These are phyloP conservation scores for Amazona guildingii DNA, from an alignment of 2,113 vertebrate genomes.

Conservation along the genomic window DNA sequence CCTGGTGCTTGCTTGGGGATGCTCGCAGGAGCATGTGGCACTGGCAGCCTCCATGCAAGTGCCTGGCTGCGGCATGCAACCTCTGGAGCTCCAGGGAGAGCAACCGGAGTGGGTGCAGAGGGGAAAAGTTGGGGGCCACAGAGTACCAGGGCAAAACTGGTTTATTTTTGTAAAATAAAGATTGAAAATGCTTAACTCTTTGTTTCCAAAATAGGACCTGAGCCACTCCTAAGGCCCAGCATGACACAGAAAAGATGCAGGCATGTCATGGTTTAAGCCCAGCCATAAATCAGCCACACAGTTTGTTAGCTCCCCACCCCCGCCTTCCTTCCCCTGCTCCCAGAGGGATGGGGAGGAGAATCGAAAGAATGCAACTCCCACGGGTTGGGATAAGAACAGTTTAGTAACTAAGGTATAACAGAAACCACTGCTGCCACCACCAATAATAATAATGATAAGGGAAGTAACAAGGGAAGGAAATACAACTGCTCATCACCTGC, in stretches of 20 bases:
- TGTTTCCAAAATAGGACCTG: background rate
- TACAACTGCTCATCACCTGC: no score
- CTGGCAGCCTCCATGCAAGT: background rate
- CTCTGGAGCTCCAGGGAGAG: background rate
- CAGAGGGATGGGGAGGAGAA: no score
- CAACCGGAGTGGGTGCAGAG: background rate
- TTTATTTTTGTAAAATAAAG: conserved; percentile 70
- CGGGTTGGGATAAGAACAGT: no score
- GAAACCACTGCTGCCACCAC: no score
- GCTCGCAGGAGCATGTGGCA: background rate
- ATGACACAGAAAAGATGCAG: background rate
- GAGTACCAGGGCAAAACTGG: background rate
- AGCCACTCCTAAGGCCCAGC: background rate
- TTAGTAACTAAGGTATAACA: no score
- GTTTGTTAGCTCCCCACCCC: no score
- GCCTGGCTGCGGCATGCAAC: rapidly evolving
- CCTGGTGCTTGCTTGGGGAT: background rate
- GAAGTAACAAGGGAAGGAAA: no score
- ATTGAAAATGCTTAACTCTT: conserved; percentile 16
- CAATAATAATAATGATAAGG: no score
- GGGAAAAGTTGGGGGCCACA: background rate
- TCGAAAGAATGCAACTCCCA: no score
- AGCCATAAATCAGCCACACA: no score
- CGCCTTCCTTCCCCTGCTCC: no score
- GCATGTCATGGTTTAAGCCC: no score